phyloP scores from a whole-genome alignment of 2,113 vertebrate species.

The Patagioenas fasciata region DNA sequence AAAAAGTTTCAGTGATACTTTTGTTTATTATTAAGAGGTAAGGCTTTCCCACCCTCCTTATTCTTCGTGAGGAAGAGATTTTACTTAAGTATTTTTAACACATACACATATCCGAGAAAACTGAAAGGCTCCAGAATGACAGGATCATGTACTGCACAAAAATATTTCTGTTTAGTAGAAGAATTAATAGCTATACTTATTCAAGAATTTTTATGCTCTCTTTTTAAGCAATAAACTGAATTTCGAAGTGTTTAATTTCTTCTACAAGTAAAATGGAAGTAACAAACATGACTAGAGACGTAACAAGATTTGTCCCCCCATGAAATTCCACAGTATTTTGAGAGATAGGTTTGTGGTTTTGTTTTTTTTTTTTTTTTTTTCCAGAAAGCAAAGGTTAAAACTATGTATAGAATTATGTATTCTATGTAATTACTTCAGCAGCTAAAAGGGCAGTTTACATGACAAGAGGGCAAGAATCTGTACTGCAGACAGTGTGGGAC shows the following conservation, averaged over 20 bases:
- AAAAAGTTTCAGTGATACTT: background rate
- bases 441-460: background rate
- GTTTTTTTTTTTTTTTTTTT: background rate
- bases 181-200: background rate
- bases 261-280: background rate
- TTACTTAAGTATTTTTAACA: background rate
- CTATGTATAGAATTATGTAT: background rate
- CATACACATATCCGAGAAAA: background rate
- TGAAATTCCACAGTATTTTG: background rate
- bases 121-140: background rate
- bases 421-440: background rate
- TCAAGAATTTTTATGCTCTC: background rate
- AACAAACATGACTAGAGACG: background rate
- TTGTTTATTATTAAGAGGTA: background rate
- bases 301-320: background rate
- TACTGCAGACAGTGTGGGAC: background rate
- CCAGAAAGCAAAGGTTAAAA: background rate
- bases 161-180: background rate
- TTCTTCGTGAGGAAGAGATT: background rate
- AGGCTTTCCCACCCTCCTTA: accelerated
- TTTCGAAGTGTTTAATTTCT: background rate
- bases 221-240: background rate
- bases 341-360: background rate
- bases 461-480: background rate
- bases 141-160: background rate